A percentile compares a stretch with the other conserved stretches of the same genome.
Conservation (phyloP, 92 coral and sea anemone species). For the Diadumene lineata region DNA sequence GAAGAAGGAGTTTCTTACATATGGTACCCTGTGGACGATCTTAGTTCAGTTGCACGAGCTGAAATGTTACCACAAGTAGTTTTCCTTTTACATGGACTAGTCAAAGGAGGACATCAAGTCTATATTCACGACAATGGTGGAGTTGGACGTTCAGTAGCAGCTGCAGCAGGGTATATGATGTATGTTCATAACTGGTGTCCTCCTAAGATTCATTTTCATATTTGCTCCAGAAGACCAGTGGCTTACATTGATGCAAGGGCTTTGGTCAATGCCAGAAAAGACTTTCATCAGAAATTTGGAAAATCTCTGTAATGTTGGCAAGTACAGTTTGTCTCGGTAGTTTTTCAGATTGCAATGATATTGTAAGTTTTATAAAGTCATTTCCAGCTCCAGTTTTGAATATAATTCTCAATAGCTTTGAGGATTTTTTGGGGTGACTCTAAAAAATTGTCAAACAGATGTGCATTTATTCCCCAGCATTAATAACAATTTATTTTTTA, state of each 20-base stretch:
- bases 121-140: constrained; percentile 43
- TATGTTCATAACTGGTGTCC: constrained; percentile 32
- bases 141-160: constrained; percentile 36
- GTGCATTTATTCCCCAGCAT: too few species aligned
- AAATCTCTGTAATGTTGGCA: neutral
- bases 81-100: constrained; percentile 28
- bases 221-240: constrained; percentile 38
- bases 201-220: constrained; percentile 20
- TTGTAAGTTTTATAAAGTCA: neutral
- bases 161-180: constrained; percentile 33
- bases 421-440: too few species aligned
- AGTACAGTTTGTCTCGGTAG: neutral
- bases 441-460: too few species aligned
- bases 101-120: constrained; percentile 33
- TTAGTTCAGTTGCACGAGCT: constrained; percentile 23
- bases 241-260: constrained; percentile 34
- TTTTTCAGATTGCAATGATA: neutral
- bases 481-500: too few species aligned
- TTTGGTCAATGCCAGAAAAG: constrained; percentile 31
- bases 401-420: too few species aligned
- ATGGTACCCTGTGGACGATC: constrained; percentile 24
- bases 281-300: constrained; percentile 29
- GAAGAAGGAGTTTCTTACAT: constrained; percentile 39
- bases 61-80: constrained; percentile 35
- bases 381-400: too few species aligned